Evolutionary conservation across 2,797 vertebrate genomes (phyloP).

Genomic region (Acanthornis magna): DNA sequence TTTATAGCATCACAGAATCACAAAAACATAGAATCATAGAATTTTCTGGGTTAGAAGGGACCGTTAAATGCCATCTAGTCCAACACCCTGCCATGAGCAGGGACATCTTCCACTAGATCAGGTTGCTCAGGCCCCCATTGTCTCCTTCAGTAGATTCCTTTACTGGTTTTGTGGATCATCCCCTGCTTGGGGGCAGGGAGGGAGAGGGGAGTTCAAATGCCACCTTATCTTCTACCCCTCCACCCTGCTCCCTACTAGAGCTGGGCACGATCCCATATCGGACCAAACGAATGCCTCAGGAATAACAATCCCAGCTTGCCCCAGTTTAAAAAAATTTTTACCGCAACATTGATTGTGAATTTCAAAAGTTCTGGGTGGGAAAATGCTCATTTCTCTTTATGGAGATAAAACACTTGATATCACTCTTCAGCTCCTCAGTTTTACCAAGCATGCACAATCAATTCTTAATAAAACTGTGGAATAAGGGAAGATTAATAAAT

Average conservation of each 20-base stretch:
- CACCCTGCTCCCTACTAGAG: background rate
- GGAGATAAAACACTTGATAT: background rate
- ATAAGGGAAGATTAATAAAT: background rate
- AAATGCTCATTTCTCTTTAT: background rate
- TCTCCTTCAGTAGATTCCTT: background rate
- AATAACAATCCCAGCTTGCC: background rate
- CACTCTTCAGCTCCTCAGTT: background rate
- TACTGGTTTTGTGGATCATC: background rate
- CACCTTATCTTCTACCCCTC: background rate
- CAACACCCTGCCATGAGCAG: background rate
- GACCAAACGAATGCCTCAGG: background rate
- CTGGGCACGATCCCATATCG: background rate
- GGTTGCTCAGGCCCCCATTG: background rate
- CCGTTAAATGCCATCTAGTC: background rate
- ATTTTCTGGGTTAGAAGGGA: background rate
- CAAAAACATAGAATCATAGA: background rate
- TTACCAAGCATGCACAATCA: rapidly evolving
- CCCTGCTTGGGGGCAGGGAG: background rate
- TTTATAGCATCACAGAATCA: background rate
- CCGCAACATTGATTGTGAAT: background rate
- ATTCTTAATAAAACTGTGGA: background rate
- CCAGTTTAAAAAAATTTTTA: background rate
- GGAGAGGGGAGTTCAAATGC: background rate
- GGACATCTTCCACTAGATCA: background rate
- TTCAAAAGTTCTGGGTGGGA: background rate